Percentiles rank a stretch among this genome's conserved stretches.
phyloP scores from a whole-genome alignment of 2,888 invertebrate species.

The Orchesella flavescens region DNA sequence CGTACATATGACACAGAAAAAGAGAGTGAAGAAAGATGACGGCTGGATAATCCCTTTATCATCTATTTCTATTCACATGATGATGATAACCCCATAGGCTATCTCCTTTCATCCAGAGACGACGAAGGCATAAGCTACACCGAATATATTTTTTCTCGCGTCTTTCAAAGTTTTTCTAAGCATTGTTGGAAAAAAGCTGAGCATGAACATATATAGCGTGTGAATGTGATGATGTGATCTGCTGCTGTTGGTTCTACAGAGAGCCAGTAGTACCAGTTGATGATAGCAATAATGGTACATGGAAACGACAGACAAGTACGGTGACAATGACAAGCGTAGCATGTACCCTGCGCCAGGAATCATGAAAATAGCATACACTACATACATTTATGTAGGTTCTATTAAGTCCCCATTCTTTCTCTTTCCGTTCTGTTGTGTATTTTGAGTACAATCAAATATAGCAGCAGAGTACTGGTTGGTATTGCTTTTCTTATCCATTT shows the following conservation, averaged over 20 bases:
- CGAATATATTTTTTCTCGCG: neutral
- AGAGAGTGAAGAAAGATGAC: conserved; percentile 31
- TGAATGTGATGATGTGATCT: neutral
- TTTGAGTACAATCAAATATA: neutral
- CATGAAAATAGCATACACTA: neutral
- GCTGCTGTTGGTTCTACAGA: no score
- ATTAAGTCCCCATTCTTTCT: neutral
- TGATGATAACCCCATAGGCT: conserved; percentile 41
- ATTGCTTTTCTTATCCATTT: no score
- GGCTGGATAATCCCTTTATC: conserved; percentile 49
- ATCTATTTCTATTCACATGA: conserved; percentile 52
- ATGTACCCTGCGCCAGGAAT: neutral
- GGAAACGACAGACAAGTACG: conserved; percentile 22
- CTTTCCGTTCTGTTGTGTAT: neutral
- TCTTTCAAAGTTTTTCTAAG: neutral
- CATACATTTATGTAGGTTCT: neutral
- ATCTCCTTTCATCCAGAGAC: conserved; percentile 10
- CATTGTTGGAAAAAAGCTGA: neutral
- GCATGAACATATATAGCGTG: no score
- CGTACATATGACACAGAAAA: neutral
- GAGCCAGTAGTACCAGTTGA: neutral
- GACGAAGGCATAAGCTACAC: neutral
- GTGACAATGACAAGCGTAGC: conserved; percentile 23
- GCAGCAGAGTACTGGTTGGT: neutral
- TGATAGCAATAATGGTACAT: conserved; percentile 27